Evolutionary conservation across 2,797 vertebrate genomes (phyloP).

Genomic region (Bucorvus abyssinicus): DNA sequence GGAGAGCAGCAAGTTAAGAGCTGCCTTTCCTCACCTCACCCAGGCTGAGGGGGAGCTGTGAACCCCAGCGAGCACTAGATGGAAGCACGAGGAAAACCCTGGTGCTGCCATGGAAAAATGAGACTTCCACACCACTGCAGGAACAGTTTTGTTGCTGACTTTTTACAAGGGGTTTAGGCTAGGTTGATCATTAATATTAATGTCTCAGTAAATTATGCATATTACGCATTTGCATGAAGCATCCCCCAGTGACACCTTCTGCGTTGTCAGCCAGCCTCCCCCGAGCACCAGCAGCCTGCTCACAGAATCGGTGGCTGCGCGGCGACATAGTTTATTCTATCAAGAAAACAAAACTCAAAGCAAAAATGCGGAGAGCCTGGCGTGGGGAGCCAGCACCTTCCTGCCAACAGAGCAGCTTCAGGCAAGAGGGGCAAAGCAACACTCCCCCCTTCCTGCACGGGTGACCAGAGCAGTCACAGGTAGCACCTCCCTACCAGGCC

Average conservation of each 20-base stretch:
- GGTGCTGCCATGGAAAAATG: neutral
- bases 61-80: fast-evolving
- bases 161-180: neutral
- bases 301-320: neutral
- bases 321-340: neutral
- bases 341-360: neutral
- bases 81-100: neutral
- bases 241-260: neutral
- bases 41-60: neutral
- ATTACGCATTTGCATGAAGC: neutral
- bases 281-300: neutral
- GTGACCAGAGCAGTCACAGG: neutral
- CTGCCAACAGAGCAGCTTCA: neutral
- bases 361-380: neutral
- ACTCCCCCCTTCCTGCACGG: fast-evolving
- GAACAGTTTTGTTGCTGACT: neutral
- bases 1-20: neutral
- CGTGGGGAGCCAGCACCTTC: neutral
- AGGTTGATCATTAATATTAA: neutral
- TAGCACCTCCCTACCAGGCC: neutral
- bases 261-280: neutral
- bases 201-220: neutral
- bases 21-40: neutral
- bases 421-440: neutral
- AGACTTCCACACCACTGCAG: neutral